These are phyloP conservation scores for Syrmaticus mikado DNA, from an alignment of 2,113 vertebrate genomes.

Conservation along the genomic window DNA sequence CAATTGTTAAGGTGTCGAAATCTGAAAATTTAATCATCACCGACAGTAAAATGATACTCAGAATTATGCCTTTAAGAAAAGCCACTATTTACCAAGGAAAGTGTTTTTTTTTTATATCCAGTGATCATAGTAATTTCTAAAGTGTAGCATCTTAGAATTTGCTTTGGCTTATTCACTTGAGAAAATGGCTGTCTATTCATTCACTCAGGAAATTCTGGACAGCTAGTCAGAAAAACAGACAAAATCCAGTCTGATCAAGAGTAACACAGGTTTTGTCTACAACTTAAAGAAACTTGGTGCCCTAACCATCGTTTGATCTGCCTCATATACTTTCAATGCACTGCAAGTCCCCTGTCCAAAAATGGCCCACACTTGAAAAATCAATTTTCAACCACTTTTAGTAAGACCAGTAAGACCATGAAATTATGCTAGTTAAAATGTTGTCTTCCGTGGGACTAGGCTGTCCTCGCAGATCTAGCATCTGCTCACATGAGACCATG, in stretches of 20 bases:
- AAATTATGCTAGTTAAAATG: background rate
- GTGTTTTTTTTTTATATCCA: constrained; percentile 34
- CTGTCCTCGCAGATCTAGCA: background rate
- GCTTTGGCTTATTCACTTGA: constrained; percentile 63
- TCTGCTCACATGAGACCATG: background rate
- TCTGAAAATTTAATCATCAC: constrained; percentile 72
- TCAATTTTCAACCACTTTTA: background rate
- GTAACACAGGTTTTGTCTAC: background rate
- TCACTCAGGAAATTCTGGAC: constrained; percentile 40
- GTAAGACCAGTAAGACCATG: background rate
- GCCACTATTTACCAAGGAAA: constrained; percentile 55
- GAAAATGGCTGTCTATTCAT: constrained; percentile 47
- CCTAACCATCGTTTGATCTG: background rate
- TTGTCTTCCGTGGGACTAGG: background rate
- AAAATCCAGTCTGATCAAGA: constrained; percentile 29
- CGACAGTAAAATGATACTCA: constrained; percentile 60
- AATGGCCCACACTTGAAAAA: background rate
- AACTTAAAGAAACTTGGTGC: constrained; percentile 2
- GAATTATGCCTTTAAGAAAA: constrained; percentile 72
- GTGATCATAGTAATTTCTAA: constrained; percentile 75
- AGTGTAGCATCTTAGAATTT: constrained; percentile 66
- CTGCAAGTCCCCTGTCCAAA: background rate
- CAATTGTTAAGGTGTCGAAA: constrained; percentile 70
- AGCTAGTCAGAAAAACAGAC: constrained; percentile 32
- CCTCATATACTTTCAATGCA: background rate